phyloP scores from a whole-genome alignment of 2,113 vertebrate species.

The Amia ocellicauda region DNA sequence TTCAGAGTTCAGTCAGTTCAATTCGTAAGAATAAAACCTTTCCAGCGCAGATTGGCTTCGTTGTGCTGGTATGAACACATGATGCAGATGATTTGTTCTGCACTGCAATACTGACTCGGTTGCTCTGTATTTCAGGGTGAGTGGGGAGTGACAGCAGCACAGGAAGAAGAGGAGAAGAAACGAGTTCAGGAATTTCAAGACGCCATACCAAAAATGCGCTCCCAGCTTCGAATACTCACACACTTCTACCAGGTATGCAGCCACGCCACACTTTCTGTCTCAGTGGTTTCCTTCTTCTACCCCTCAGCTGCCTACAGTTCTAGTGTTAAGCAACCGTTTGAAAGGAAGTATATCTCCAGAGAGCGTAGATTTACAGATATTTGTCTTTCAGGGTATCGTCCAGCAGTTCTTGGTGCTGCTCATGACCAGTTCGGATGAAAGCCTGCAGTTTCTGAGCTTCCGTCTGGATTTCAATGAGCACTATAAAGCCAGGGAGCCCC shows the following conservation, averaged over 20 bases:
- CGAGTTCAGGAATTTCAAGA: slow-evolving; percentile 84
- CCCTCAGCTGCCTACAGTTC: background rate
- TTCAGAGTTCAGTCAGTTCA: too few species aligned
- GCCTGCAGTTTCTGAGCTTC: slow-evolving; percentile 92
- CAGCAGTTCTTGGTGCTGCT: slow-evolving; percentile 92
- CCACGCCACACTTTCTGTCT: background rate
- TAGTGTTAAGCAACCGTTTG: background rate
- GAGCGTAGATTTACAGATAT: background rate
- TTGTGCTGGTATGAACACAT: too few species aligned
- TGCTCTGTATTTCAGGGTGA: slow-evolving; percentile 67
- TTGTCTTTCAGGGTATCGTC: slow-evolving; percentile 77
- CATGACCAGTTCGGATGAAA: slow-evolving; percentile 84
- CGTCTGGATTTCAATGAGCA: slow-evolving; percentile 94
- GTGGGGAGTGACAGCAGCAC: slow-evolving; percentile 86
- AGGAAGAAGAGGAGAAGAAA: slow-evolving; percentile 81
- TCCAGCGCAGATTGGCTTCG: too few species aligned
- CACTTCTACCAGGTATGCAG: slow-evolving; percentile 91
- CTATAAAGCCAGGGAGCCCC: slow-evolving; percentile 84
- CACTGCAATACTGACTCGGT: too few species aligned
- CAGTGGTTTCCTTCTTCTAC: background rate
- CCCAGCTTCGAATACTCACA: slow-evolving; percentile 86
- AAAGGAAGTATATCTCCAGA: background rate
- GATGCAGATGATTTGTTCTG: background rate
- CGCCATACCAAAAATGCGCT: slow-evolving; percentile 90
- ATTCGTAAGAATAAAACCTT: too few species aligned